Conservation (phyloP, 1,140 invertebrate genomes). For the Chironomus tepperi region DNA sequence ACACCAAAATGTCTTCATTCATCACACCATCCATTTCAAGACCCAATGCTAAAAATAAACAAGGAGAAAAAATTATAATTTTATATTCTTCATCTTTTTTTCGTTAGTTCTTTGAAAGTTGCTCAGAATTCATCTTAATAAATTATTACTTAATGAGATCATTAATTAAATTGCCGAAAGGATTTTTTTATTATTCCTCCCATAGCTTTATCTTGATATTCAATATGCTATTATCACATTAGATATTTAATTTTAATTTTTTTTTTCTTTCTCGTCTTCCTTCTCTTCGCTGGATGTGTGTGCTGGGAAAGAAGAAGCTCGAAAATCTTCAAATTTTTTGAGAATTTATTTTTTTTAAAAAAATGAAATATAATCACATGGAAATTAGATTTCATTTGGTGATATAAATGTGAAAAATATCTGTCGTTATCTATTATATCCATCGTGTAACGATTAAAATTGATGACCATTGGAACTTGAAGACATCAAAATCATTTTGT, state of each 20-base stretch:
- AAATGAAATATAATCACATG: not conserved
- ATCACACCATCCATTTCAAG: too few relatives aligned
- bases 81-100: not conserved
- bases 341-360: not conserved
- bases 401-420: not conserved
- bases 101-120: too few relatives aligned
- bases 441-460: too few relatives aligned
- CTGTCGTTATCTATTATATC: not conserved
- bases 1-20: too few relatives aligned
- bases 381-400: not conserved
- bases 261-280: too few relatives aligned
- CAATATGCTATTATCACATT: not conserved
- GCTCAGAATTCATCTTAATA: not conserved
- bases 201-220: not conserved
- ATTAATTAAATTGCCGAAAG: constrained; percentile 9
- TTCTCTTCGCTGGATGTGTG: too few relatives aligned
- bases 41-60: too few relatives aligned
- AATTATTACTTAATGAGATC: constrained; percentile 9
- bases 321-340: not conserved
- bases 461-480: too few relatives aligned
- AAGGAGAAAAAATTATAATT: not conserved
- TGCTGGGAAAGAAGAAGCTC: too few relatives aligned
- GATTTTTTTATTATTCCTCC: not conserved
- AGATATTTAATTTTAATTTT: not conserved
- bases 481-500: too few relatives aligned